phyloP scores from a whole-genome alignment of 2,113 vertebrate species.

The Sturnus vulgaris region DNA sequence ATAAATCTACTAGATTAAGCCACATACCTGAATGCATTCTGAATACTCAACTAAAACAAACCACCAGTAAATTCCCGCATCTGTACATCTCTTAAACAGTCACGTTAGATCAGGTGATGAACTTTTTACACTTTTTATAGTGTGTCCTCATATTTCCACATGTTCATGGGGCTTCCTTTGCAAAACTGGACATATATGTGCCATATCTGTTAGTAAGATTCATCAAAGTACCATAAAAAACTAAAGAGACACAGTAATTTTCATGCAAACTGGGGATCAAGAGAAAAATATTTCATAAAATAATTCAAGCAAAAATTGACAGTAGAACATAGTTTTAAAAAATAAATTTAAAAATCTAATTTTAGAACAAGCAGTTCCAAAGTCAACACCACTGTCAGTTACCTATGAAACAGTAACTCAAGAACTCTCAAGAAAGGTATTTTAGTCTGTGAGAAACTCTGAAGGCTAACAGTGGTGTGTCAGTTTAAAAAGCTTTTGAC shows the following conservation, averaged over 20 bases:
- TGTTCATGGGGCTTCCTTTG: not conserved
- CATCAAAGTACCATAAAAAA: not conserved
- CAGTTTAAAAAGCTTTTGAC: not conserved
- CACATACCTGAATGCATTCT: not conserved
- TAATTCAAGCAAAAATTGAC: not conserved
- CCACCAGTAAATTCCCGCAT: fast-evolving
- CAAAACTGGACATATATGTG: not conserved
- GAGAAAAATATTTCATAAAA: not conserved
- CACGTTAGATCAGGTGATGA: not conserved
- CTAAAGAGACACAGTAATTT: not conserved
- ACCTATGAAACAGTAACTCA: not conserved
- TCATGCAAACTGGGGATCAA: not conserved
- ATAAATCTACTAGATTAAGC: not conserved
- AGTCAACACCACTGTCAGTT: not conserved
- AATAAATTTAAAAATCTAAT: not conserved
- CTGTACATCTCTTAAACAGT: not conserved
- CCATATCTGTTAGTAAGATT: not conserved
- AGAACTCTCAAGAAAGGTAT: not conserved
- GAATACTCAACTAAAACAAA: not conserved
- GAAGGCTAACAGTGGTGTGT: not conserved
- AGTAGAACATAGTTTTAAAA: not conserved
- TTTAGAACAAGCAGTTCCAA: not conserved
- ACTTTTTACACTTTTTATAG: not conserved
- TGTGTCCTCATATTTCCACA: not conserved
- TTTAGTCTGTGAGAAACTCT: not conserved